Base-by-base conservation (phyloP, 2,888 invertebrate species). In the Dendrolimus pini region DNA sequence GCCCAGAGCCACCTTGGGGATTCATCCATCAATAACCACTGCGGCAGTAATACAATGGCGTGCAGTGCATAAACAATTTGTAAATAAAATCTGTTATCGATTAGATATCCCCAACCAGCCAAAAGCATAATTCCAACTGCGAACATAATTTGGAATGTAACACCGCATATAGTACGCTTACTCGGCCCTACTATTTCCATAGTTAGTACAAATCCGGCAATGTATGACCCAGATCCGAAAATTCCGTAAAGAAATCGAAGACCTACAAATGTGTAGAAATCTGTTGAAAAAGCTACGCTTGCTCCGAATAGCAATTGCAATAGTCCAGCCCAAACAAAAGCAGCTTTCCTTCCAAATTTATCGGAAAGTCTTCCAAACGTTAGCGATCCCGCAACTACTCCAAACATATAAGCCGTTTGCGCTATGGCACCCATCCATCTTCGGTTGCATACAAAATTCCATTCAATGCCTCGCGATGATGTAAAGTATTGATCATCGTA, bases 1-100 rank as follows among this genome's bases (percentile, higher is more conserved):
- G 94, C 92, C 96, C 97, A 97, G 3, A 97, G 85, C 97, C 97
- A 97, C 62, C 96, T 92, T 0, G 96, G 96, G 42, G 96, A 97
- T 83, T 97, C 97, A 69, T 97, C 96, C 93, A 97, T 94, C 41
- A 96, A 73, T 92, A 96, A 94, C 94, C 95, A 96, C 77, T 97
- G 96, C 13, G 93, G 94, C 58, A 96, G 79, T 41, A 97, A 87
- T 0, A 96, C 72, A 2, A 92, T 83, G 56, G 95, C 94, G 74
- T 97, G 97, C 56, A 94, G 78, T 0, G 95, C 96, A 75, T 96
- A 96, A 1, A 95, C 82, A 8, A 96, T 91, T 88, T 97, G 97
- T 54, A 97, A 89, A 74, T 93, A 86, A 77, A 94, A 93, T 62
- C 95, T 90, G 74, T 96, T 94, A 67, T 94, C 93, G 60, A 97